These are phyloP conservation scores for Sycophila sp. DNA, from an alignment of 1,140 invertebrate species.

Conservation along the genomic window DNA sequence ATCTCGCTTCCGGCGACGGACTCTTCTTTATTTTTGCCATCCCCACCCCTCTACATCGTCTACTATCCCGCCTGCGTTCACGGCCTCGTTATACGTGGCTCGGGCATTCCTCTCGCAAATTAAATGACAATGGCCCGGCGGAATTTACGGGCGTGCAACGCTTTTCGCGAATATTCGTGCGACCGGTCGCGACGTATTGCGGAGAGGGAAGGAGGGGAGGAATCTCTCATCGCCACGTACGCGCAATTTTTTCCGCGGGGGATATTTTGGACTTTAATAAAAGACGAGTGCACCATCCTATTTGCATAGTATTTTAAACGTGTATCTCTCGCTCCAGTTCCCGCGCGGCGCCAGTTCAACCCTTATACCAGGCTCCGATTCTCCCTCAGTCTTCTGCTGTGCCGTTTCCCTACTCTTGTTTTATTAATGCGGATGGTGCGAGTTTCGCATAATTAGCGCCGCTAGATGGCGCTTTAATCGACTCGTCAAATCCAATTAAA, in stretches of 20 bases:
- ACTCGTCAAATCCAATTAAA: no score
- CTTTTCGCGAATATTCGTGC: constrained; percentile 25
- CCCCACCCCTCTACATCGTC: constrained; percentile 22
- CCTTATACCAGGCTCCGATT: no score
- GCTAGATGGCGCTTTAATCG: no score
- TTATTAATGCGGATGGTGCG: no score
- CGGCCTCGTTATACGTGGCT: constrained; percentile 24
- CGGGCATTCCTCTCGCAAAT: constrained; percentile 34
- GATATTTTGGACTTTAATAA: constrained; percentile 26
- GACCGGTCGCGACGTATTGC: constrained; percentile 29
- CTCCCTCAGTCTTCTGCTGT: no score
- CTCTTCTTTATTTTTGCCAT: no score
- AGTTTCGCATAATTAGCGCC: no score
- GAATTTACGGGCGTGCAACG: constrained; percentile 34
- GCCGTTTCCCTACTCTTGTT: no score
- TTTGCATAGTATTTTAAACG: constrained; percentile 5
- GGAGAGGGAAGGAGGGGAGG: no score
- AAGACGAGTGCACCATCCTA: not conserved
- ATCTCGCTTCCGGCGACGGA: constrained; percentile 37
- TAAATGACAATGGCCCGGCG: constrained; percentile 35
- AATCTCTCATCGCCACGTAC: constrained; percentile 11
- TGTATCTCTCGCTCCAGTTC: constrained; percentile 30
- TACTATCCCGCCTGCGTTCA: constrained; percentile 4
- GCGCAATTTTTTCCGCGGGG: not conserved
- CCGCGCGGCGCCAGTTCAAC: no score